phyloP scores from a whole-genome alignment of 2,888 invertebrate species.

The Trichogramma evanescens region DNA sequence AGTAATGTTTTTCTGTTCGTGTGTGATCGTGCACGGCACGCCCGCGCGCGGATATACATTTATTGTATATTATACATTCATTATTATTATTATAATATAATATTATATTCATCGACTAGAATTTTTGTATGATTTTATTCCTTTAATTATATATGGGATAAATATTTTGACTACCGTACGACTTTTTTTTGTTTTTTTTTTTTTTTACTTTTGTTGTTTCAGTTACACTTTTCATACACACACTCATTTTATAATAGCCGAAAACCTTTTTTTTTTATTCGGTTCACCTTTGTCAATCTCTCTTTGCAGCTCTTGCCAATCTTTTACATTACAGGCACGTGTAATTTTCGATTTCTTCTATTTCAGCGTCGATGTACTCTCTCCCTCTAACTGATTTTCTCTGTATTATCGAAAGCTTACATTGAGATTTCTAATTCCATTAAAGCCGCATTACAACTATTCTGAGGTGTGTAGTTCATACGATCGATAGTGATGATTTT shows the following conservation, averaged over 20 bases:
- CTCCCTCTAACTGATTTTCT: background rate
- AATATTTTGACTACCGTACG: slow-evolving; percentile 39
- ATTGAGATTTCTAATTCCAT: too few relatives aligned
- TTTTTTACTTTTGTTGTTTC: background rate
- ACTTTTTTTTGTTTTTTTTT: slow-evolving; percentile 22
- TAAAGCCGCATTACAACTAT: too few relatives aligned
- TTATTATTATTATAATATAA: slow-evolving; percentile 25
- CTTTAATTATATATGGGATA: slow-evolving; percentile 31
- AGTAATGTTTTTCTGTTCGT: too few relatives aligned
- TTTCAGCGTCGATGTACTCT: background rate
- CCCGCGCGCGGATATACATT: background rate
- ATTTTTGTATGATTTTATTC: slow-evolving; percentile 30
- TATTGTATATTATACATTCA: slow-evolving; percentile 26
- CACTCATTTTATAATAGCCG: too few relatives aligned
- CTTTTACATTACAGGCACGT: background rate
- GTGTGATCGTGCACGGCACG: slow-evolving; percentile 10
- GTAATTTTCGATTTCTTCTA: background rate
- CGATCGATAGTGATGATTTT: background rate
- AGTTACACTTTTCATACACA: too few relatives aligned
- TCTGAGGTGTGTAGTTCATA: too few relatives aligned
- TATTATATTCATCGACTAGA: slow-evolving; percentile 42
- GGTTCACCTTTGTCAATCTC: too few relatives aligned
- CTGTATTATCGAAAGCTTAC: too few relatives aligned
- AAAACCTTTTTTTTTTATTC: too few relatives aligned
- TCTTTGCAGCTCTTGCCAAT: too few relatives aligned